Conservation (phyloP, 2,113 vertebrate species). For the Dinomys branickii region DNA sequence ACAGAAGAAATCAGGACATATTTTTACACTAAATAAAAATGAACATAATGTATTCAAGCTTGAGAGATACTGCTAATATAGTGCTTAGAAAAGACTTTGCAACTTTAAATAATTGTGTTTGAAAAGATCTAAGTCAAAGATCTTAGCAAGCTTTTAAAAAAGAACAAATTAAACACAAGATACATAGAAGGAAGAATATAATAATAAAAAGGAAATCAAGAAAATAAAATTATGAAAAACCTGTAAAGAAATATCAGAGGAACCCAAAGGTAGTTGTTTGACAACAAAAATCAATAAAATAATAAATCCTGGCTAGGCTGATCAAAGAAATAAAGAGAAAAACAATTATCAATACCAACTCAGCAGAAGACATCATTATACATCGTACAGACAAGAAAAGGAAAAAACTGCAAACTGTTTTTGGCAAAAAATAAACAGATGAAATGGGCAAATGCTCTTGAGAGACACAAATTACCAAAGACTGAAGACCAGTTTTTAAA, state of each 20-base stretch:
- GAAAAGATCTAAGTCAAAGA: slow-evolving; percentile 5
- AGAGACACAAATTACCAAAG: neutral
- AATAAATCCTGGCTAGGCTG: neutral
- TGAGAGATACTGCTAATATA: neutral
- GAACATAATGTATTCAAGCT: neutral
- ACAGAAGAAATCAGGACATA: neutral
- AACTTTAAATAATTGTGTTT: neutral
- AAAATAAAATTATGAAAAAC: neutral
- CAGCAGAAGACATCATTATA: neutral
- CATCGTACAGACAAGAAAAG: neutral
- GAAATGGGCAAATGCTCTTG: slow-evolving; percentile 2
- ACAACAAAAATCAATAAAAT: neutral
- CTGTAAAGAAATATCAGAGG: neutral
- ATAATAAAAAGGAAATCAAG: neutral
- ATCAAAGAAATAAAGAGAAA: neutral
- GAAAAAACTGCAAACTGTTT: neutral
- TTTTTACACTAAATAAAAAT: slow-evolving; percentile 7
- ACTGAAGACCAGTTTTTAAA: neutral
- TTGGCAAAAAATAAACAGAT: neutral
- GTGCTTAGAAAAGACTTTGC: neutral
- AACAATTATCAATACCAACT: neutral
- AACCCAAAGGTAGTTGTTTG: neutral
- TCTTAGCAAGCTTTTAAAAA: neutral
- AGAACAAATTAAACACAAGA: neutral
- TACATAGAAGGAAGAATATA: neutral